Percentiles rank a stretch among this genome's conserved stretches.
Evolutionary conservation across 2,888 invertebrate species (phyloP).

Genomic region (Resseliella maxima): DNA sequence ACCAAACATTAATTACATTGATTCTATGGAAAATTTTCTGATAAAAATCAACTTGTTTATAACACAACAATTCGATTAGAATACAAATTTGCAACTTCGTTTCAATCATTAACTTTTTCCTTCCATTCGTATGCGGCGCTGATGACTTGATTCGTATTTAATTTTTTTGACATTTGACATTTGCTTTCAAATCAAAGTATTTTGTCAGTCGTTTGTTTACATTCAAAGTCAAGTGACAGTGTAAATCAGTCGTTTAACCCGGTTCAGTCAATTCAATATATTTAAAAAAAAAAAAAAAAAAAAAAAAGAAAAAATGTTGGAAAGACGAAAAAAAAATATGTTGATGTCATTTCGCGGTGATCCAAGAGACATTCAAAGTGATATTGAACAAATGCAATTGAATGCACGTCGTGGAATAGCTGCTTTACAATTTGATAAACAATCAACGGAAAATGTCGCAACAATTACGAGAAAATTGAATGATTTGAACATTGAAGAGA

Average conservation of each 20-base stretch:
- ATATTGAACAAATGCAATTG: not conserved
- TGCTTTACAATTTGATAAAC: not conserved
- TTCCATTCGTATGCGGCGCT: not conserved
- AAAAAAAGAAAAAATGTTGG: not conserved
- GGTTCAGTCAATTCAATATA: not conserved
- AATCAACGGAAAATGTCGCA: not conserved
- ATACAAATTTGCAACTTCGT: too few relatives aligned
- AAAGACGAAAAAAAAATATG: not conserved
- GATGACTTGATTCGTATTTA: too few relatives aligned
- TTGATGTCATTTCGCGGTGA: conserved; percentile 18
- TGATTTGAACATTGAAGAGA: not conserved
- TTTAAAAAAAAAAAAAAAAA: not conserved
- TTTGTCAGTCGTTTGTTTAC: not conserved
- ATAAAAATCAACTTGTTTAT: too few relatives aligned
- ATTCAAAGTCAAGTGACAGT: not conserved
- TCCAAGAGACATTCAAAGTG: not conserved
- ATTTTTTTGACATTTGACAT: conserved; percentile 23
- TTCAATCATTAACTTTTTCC: not conserved
- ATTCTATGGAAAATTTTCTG: too few relatives aligned
- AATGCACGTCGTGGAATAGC: conserved; percentile 2
- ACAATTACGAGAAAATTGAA: not conserved
- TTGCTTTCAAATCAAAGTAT: not conserved
- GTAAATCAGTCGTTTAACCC: not conserved
- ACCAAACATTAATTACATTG: too few relatives aligned
- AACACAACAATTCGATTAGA: too few relatives aligned